Base-by-base conservation (phyloP, 2,113 vertebrate species). In the Neodon shergylaensis region DNA sequence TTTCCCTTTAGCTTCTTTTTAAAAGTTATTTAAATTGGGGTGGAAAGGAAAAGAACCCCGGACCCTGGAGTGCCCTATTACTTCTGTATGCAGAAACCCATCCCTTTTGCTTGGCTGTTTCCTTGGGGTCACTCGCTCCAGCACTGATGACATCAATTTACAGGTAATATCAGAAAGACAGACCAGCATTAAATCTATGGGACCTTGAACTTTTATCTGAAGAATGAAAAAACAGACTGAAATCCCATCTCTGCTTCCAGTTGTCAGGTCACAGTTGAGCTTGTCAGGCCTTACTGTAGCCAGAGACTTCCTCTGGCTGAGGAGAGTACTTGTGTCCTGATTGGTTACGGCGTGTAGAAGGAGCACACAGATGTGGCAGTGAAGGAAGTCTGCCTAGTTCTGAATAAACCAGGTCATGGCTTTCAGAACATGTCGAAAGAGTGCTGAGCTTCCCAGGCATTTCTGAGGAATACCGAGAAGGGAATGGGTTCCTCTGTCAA, bases 361-460 rank as follows among this genome's bases (percentile, higher is more conserved):
- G 5, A 9, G 0, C 22, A 65, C 2, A 9, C 19, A 22, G 12
- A 19, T 72, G 2, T 74, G 44, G 16, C 26, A 52, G 73, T 86
- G 36, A 85, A 77, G 73, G 73, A 88, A 86, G n/a, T 31, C 39
- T 63, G 16, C 13, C 65, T 44, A 31, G 5, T 92, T 89, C 89
- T 92, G 24, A 93, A 44, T 65, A 91, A 95, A 88, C 7, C 68
- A 49, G 83, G 52, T 31, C 7, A 3, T 28, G 4, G 63, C 28
- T 94, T 87, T 90, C 65, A 39, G 39, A 90, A n/a, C 31, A 1
- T 52, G 21, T 76, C 11, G 36, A 91, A 95, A 94, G 79, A 91
- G 65, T 42, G 9, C 61, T 49, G 72, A 54, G 61, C 22, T 49
- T 79, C 42, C 70, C n/a, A 83, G 36, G n/a, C 88, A 61, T 89